Evolutionary conservation across 53 echinoderm and acorn worm species (phyloP), one percentile per base, ranked within the genome.

Genomic region (Henricia sp.): DNA sequence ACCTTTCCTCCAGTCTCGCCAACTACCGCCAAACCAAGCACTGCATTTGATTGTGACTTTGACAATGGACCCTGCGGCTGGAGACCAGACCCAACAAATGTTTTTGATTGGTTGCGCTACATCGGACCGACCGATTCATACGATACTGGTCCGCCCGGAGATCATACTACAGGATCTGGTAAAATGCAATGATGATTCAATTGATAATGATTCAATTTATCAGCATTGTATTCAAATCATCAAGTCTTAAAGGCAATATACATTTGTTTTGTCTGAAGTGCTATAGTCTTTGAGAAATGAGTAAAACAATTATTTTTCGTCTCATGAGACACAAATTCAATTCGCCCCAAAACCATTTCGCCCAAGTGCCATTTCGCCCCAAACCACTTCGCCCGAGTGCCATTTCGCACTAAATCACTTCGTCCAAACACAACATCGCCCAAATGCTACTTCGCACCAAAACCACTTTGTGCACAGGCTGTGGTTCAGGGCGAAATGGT

Each of bases 151-250:
- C 95, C 95, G 20, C 17, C 85, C 0, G 70, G 74, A 26, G 95
- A 95, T 62, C 95, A 93, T 68, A 90, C 95, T 10, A 60, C 86
- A 3, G 86, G 88, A 43, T 65, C 88, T 62, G 92, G 90, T 91
- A 86, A 68, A 2, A 70, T 28, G 65, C n/a, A n/a, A n/a, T n/a
- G n/a, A n/a, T n/a, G n/a, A 44, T 13, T 33, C 62, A 60, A 0
- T 64, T 30, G 64, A 64, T 64, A 34, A 64, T 6, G 2, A 35
- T 34, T 54, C 21, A 20, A 54, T 20, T 54, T 19, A 54, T 54
- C 55, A 54, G 19, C 21, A 17, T 17, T 19, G 13, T 23, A 54
- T 11, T 54, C 55, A 54, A 54, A 19, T 4, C 20, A 21, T 3
- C 0, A 2, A 67, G 37, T 10, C 14, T 10, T 46, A 46, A 46